Percentiles rank a stretch among this genome's conserved stretches.
Conservation (phyloP, 2,797 vertebrate species). For the Pseudomugil tenellus region DNA sequence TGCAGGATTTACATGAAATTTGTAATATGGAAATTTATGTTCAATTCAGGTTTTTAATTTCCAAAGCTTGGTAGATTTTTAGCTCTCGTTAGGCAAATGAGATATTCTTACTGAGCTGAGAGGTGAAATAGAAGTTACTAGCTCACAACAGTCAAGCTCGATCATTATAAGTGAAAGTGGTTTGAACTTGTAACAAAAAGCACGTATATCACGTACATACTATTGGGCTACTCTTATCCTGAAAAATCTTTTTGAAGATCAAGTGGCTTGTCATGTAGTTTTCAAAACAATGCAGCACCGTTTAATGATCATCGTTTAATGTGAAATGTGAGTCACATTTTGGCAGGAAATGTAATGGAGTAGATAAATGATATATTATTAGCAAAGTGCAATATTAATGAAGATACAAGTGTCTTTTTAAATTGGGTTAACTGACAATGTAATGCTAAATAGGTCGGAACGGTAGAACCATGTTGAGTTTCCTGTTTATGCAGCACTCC, state of each 20-base stretch:
- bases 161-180: background rate
- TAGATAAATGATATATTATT: background rate
- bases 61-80: background rate
- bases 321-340: background rate
- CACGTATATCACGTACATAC: background rate
- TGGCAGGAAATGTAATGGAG: background rate
- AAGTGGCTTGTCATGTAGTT: background rate
- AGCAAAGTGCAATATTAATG: background rate
- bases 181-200: constrained; percentile 1
- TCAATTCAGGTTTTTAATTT: constrained; percentile 10
- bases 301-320: background rate
- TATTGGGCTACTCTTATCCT: background rate
- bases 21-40: background rate
- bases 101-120: background rate
- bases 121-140: background rate
- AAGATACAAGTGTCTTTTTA: background rate
- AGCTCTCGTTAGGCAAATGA: constrained; percentile 9
- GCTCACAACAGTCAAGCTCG: constrained; percentile 10
- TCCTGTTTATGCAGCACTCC: too few relatives aligned
- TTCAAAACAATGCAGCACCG: background rate
- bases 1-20: background rate
- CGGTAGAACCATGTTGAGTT: too few relatives aligned
- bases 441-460: too few relatives aligned
- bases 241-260: background rate
- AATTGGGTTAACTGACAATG: background rate